Conservation (phyloP, 2,113 vertebrate species). For the Pan troglodytes region NHGRI_mPanTro3-v2.1_pri NC_072410.2:99689001-99689500, state of each 20-base stretch:
- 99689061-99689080: not conserved
- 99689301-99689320: not conserved
- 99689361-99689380: not conserved
- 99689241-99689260: not conserved
- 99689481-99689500: not conserved
- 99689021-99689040: fast-evolving
- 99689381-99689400: not conserved
- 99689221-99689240: not conserved
- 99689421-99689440: not conserved
- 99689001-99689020: not conserved
- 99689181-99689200: not conserved
- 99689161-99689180: not conserved
- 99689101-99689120: not conserved
- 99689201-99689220: not conserved
- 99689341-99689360: not conserved
- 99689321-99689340: not conserved
- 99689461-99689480: not conserved
- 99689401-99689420: not conserved
- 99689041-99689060: not conserved
- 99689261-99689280: not conserved
- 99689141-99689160: no score
- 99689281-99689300: not conserved
- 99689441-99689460: not conserved
- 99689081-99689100: not conserved
- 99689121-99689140: not conserved